Base-by-base conservation (phyloP, 1,140 invertebrate species). In the Xylocopa sonorina region DNA sequence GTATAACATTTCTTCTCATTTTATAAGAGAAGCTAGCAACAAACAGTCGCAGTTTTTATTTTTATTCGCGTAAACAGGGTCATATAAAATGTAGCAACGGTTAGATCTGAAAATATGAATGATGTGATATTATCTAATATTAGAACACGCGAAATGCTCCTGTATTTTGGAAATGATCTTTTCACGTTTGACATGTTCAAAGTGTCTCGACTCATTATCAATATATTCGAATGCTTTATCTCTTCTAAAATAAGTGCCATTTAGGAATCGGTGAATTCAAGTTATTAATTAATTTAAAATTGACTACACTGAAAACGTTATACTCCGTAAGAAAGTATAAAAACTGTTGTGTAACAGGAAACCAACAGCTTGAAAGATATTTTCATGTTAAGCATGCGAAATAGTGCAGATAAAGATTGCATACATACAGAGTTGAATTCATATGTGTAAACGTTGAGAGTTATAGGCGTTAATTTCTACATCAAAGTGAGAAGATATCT, bases 101-200 rank as follows among this genome's bases (percentile, higher is more conserved):
- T 5, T n/a, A 38, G 10, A 12, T 60, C 32, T 60, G 29, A 32
- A 34, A 38, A 38, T 60, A 60, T 34, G 10, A 60, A 34, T 38
- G 57, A 60, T 38, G 57, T 21, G 32, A 34, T 34, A 14, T 60
- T 60, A 60, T 60, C 57, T 60, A 60, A 60, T 60, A 60, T 60
- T 60, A 60, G 57, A 38, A 6, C 32, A 38, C n/a, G 34, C 10
- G 32, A 12, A 38, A 3, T 14, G n/a, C 10, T 60, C 29, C 21
- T 38, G 21, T 34, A 38, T 60, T 34, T 60, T 60, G 9, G 18
- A 9, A 60, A 34, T 34, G 21, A 12, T n/a, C 0, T 60, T 34
- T 21, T 21, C 2, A 3, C 14, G 21, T 58, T 58, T 0, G 7
- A n/a, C 32, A 21, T 58, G 32, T 32, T 48, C 4, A 16, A 48